Evolutionary conservation across 2,113 vertebrate genomes (phyloP).

Genomic region (Prionailurus bengalensis): DNA sequence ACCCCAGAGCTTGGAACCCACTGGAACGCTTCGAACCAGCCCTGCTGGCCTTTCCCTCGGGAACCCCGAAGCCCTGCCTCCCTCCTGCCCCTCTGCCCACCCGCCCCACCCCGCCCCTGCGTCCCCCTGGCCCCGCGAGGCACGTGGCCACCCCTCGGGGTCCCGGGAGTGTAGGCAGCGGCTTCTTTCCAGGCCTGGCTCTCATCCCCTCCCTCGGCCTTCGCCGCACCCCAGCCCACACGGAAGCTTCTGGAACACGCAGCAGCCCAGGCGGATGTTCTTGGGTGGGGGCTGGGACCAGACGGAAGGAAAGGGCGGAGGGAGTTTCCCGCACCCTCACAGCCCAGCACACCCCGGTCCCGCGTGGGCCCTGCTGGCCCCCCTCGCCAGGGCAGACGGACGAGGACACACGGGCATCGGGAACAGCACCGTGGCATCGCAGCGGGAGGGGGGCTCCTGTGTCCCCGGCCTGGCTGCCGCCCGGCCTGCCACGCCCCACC

Average conservation of each 20-base stretch:
- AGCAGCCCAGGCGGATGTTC: not conserved
- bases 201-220: not conserved
- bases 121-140: not conserved
- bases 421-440: rapidly evolving
- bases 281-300: rapidly evolving
- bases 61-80: rapidly evolving
- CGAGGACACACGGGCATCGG: rapidly evolving
- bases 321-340: too few species aligned
- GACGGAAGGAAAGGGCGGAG: not conserved
- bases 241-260: rapidly evolving
- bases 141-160: rapidly evolving
- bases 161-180: too few species aligned
- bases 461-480: rapidly evolving
- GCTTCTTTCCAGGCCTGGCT: not conserved
- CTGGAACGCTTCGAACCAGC: rapidly evolving
- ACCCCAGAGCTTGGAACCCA: not conserved
- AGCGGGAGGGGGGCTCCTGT: too few species aligned
- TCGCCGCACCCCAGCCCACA: rapidly evolving
- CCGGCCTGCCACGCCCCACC: not conserved
- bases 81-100: not conserved
- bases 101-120: rapidly evolving
- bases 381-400: rapidly evolving
- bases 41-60: not conserved
- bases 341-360: too few species aligned
- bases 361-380: rapidly evolving